Percentiles rank a stretch among this genome's conserved stretches.
phyloP scores from a whole-genome alignment of 2,113 vertebrate species.

The Australoheros scitulus region DNA sequence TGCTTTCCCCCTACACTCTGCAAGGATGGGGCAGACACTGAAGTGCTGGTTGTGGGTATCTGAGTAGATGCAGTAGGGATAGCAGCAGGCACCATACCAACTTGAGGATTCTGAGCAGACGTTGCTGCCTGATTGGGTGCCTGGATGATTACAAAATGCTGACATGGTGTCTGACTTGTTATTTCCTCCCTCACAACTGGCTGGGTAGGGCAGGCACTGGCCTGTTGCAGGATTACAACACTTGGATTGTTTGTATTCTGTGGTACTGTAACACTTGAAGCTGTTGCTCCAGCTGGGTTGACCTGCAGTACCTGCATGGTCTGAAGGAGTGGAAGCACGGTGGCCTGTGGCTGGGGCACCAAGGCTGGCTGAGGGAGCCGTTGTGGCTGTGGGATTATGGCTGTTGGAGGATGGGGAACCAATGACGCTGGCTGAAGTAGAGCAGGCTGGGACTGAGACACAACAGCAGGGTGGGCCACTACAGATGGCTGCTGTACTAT shows the following conservation, averaged over 20 bases:
- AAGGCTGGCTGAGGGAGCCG: slow-evolving; percentile 58
- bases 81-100: slow-evolving; percentile 83
- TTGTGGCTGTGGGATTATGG: slow-evolving; percentile 68
- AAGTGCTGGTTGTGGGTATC: slow-evolving; percentile 73
- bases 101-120: slow-evolving; percentile 78
- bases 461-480: slow-evolving; percentile 54
- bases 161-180: slow-evolving; percentile 87
- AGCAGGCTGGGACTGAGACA: slow-evolving; percentile 79
- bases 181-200: slow-evolving; percentile 88
- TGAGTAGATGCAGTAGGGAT: slow-evolving; percentile 79
- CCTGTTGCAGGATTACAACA: slow-evolving; percentile 94
- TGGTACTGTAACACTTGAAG: slow-evolving; percentile 79
- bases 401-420: slow-evolving; percentile 51
- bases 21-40: slow-evolving; percentile 78
- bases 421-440: slow-evolving; percentile 78
- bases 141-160: slow-evolving; percentile 98
- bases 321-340: slow-evolving; percentile 89
- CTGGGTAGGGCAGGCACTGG: slow-evolving; percentile 82
- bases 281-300: slow-evolving; percentile 80
- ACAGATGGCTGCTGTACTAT: slow-evolving; percentile 61
- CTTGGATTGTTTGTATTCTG: slow-evolving; percentile 87
- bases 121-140: slow-evolving; percentile 87
- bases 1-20: slow-evolving; percentile 94
- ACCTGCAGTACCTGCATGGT: slow-evolving; percentile 97
- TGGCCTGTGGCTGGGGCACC: slow-evolving; percentile 81